Conservation (phyloP, 2,113 vertebrate species). For the Myiopsitta monachus region DNA sequence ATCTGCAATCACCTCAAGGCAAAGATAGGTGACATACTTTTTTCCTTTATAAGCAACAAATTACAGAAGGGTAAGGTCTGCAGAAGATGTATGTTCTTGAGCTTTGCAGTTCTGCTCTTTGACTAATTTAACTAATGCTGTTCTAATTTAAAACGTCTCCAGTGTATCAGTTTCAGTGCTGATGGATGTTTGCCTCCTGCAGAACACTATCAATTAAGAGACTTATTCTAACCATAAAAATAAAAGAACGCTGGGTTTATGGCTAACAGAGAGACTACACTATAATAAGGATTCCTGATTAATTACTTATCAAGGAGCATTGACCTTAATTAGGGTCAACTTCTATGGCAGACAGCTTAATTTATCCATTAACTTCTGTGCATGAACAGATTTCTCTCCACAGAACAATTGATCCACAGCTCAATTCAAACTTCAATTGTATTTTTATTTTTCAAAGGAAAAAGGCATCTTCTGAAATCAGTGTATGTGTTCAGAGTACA, state of each 20-base stretch:
- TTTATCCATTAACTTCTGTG: conserved; percentile 7
- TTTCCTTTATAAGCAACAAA: background rate
- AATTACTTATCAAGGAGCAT: conserved; percentile 80
- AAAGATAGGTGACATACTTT: background rate
- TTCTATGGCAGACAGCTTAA: background rate
- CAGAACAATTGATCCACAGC: background rate
- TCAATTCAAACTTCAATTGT: background rate
- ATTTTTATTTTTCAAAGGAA: background rate
- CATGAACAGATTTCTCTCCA: background rate
- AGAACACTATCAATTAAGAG: conserved; percentile 59
- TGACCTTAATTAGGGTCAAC: conserved; percentile 76
- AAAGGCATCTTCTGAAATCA: background rate
- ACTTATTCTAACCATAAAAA: conserved; percentile 61
- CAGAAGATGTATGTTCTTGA: background rate
- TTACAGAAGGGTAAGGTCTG: background rate
- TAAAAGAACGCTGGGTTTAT: conserved; percentile 19
- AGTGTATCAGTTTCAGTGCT: background rate
- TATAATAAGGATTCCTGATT: conserved; percentile 69
- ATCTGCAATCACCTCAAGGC: background rate
- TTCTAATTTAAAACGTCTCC: background rate
- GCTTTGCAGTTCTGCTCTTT: background rate
- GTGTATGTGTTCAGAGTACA: background rate
- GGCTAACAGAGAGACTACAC: background rate
- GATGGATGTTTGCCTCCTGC: conserved; percentile 33
- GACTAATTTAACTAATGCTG: background rate